A percentile compares a stretch with the other conserved stretches of the same genome.
Conservation (phyloP, 2,113 vertebrate genomes). For the Ibidorhyncha struthersii region DNA sequence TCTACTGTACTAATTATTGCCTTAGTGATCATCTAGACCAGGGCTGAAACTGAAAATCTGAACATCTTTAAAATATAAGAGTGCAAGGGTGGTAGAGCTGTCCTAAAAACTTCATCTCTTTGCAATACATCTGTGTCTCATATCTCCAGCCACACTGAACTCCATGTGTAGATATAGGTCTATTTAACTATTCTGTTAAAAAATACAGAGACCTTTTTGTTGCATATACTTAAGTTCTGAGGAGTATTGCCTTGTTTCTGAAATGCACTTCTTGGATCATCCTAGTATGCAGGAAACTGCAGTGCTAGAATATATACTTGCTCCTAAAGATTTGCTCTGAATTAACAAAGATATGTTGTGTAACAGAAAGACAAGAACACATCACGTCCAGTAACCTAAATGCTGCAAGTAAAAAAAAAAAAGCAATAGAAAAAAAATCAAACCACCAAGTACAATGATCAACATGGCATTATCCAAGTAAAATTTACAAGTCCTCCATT, state of each 20-base stretch:
- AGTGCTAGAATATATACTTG: neutral
- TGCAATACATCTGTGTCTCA: neutral
- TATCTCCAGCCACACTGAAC: neutral
- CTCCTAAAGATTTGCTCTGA: neutral
- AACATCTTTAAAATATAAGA: neutral
- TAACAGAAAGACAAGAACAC: neutral
- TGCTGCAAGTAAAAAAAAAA: neutral
- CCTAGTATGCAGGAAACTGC: neutral
- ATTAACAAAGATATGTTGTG: neutral
- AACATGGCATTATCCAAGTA: neutral
- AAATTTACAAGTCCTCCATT: neutral
- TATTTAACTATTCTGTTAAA: neutral
- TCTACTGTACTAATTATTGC: neutral
- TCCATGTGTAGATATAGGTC: neutral
- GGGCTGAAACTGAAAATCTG: neutral
- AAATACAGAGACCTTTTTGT: neutral
- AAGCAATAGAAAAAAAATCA: fast-evolving
- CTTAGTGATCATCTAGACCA: neutral
- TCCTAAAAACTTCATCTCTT: neutral
- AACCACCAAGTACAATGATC: neutral
- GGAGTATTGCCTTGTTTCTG: neutral
- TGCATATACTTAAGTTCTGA: neutral
- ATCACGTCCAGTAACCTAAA: neutral
- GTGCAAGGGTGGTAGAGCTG: neutral
- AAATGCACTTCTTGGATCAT: neutral